These are phyloP conservation scores for Xyrichtys novacula DNA, from an alignment of 2,797 vertebrate genomes.

Conservation along the genomic window DNA sequence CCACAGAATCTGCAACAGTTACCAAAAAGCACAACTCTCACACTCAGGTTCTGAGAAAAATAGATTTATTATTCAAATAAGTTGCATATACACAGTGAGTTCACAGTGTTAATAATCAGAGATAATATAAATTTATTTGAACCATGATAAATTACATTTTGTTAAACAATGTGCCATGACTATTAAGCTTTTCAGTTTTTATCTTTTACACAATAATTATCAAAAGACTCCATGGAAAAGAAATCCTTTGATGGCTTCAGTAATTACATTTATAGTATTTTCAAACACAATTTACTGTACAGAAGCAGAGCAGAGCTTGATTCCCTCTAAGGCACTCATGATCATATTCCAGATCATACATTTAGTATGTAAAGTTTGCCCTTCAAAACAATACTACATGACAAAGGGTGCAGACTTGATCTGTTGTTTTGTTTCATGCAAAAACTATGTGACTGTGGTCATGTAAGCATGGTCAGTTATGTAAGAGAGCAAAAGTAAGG, in stretches of 20 bases:
- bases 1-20: no score
- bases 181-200: no score
- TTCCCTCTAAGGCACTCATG: slow-evolving; percentile 57
- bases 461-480: background rate
- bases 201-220: background rate
- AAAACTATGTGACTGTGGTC: background rate
- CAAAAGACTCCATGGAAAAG: slow-evolving; percentile 15
- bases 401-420: background rate
- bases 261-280: slow-evolving; percentile 50
- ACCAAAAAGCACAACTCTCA: slow-evolving; percentile 15
- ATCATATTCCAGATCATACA: slow-evolving; percentile 41
- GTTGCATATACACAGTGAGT: slow-evolving; percentile 54
- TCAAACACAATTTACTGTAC: slow-evolving; percentile 59
- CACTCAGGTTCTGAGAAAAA: slow-evolving; percentile 73
- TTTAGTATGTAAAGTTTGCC: slow-evolving; percentile 5
- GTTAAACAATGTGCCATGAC: background rate
- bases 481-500: slow-evolving; percentile 2
- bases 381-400: slow-evolving; percentile 10
- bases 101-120: slow-evolving; percentile 67
- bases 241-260: slow-evolving; percentile 30
- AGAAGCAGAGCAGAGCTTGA: slow-evolving; percentile 49
- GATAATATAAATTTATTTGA: slow-evolving; percentile 13
- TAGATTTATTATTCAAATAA: slow-evolving; percentile 78
- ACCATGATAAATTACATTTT: slow-evolving; percentile 40
- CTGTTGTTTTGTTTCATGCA: background rate